Percentiles rank a stretch among this genome's conserved stretches.
These are phyloP conservation scores for Thysanoteuthis rhombus DNA, from an alignment of 2,888 invertebrate species.

Conservation along the genomic window DNA sequence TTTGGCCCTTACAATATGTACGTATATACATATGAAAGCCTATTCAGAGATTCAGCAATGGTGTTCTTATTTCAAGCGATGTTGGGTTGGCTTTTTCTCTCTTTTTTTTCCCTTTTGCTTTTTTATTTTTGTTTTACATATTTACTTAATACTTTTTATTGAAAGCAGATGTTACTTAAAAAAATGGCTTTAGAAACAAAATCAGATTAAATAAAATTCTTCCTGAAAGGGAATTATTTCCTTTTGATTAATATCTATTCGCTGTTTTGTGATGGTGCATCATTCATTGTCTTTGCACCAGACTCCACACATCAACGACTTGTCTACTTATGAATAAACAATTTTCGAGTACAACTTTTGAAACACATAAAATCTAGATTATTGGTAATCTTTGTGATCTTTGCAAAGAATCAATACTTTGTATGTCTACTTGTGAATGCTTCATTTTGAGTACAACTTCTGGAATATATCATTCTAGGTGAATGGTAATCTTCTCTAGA, in stretches of 20 bases:
- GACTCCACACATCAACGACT: background rate
- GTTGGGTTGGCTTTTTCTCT: background rate
- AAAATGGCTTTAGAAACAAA: background rate
- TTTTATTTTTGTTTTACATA: background rate
- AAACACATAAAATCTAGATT: slow-evolving; percentile 12
- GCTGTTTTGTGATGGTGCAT: background rate
- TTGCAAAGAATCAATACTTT: slow-evolving; percentile 12
- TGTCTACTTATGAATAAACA: slow-evolving; percentile 12
- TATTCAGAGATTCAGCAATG: slow-evolving; percentile 12
- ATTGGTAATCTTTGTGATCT: slow-evolving; percentile 12
- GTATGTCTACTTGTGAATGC: background rate
- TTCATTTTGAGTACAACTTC: background rate
- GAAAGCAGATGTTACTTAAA: background rate
- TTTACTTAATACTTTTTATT: background rate
- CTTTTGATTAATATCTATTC: background rate
- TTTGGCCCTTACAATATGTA: slow-evolving; percentile 12
- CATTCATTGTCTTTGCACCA: slow-evolving; percentile 12
- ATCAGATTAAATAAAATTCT: background rate
- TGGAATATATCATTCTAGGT: slow-evolving; percentile 12
- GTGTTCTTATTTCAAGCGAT: background rate
- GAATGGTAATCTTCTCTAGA: background rate
- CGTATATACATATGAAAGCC: slow-evolving; percentile 12
- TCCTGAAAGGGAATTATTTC: background rate
- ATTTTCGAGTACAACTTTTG: background rate
- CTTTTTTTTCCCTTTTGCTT: background rate